Evolutionary conservation across 2,797 vertebrate genomes (phyloP).

Genomic region (Amblyraja radiata): DNA sequence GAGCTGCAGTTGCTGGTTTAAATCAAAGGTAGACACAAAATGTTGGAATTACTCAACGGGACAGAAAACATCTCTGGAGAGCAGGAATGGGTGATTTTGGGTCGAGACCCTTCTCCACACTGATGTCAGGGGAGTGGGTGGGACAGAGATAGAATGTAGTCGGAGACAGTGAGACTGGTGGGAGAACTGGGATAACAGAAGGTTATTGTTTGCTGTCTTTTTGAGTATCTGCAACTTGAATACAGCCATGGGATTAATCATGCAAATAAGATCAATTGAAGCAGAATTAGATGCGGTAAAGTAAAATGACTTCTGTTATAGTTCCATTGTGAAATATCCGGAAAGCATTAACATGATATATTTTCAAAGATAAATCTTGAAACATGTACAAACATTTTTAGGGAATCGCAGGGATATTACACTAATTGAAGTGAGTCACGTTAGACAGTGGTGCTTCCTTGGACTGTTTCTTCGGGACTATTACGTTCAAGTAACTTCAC

Average conservation of each 20-base stretch:
- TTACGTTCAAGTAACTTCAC: too few relatives aligned
- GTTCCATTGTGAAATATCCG: neutral
- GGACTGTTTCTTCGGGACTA: neutral
- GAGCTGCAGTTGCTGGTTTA: too few relatives aligned
- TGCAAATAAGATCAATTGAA: neutral
- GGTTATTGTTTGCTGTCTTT: constrained; percentile 21
- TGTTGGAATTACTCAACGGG: too few relatives aligned
- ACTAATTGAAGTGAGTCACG: neutral
- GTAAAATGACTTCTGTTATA: neutral
- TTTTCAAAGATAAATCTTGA: neutral
- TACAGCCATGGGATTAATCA: neutral
- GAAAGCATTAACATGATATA: neutral
- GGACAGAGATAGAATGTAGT: too few relatives aligned
- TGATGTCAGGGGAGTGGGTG: too few relatives aligned
- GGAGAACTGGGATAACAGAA: neutral
- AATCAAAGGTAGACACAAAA: too few relatives aligned
- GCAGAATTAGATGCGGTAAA: neutral
- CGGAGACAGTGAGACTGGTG: too few relatives aligned
- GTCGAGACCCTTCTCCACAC: too few relatives aligned
- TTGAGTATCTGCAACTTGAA: neutral
- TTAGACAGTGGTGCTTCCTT: neutral
- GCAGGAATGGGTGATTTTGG: too few relatives aligned
- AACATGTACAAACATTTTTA: constrained; percentile 2
- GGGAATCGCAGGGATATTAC: neutral
- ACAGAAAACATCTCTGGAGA: too few relatives aligned